Evolutionary conservation across 2,797 vertebrate species (phyloP).

Genomic region (Nothura maculosa): DNA sequence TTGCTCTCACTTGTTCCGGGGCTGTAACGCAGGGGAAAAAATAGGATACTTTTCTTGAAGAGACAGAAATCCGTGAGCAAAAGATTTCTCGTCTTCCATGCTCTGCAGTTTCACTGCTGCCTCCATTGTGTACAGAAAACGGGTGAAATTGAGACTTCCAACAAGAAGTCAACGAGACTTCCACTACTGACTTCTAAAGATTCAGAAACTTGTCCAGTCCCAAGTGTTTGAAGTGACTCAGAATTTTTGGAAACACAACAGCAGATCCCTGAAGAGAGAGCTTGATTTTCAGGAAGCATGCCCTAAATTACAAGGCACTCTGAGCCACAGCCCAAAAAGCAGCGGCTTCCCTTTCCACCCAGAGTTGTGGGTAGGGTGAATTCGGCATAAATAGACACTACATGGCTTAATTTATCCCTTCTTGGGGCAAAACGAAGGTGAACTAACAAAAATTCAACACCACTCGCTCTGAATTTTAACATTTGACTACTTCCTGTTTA

Average conservation of each 20-base stretch:
- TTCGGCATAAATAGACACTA: neutral
- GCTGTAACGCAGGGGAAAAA: neutral
- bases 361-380: neutral
- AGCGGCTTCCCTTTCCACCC: neutral
- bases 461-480: neutral
- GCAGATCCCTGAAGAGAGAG: slow-evolving; percentile 1
- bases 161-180: neutral
- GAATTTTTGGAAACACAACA: neutral
- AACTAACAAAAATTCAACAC: neutral
- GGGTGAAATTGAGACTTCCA: too few species aligned
- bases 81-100: neutral
- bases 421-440: neutral
- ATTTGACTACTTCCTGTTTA: neutral
- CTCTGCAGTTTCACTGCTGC: neutral
- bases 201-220: neutral
- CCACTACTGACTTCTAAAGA: neutral
- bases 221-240: neutral
- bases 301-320: slow-evolving; percentile 10
- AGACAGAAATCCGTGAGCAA: neutral
- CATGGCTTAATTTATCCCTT: neutral
- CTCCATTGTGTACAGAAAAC: neutral
- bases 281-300: neutral
- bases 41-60: neutral
- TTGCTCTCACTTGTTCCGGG: neutral
- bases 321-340: neutral